Evolutionary conservation across 2,113 vertebrate species (phyloP).

Genomic region (Amblyopsis rosae): DNA sequence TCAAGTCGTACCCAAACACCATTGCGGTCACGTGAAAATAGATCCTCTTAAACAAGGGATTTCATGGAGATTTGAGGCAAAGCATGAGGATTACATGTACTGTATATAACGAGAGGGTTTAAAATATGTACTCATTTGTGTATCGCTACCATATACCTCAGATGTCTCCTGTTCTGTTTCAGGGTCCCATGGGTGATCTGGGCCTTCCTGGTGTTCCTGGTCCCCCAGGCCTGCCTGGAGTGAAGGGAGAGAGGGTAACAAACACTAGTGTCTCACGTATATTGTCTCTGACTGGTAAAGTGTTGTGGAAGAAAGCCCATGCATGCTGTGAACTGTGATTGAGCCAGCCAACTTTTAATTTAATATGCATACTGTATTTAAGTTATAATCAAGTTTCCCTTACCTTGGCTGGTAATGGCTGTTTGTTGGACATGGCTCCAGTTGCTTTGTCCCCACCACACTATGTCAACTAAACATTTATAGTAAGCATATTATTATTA

Average conservation of each 20-base stretch:
- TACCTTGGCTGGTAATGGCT: neutral
- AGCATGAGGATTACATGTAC: no score
- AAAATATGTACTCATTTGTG: neutral
- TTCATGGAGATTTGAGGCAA: no score
- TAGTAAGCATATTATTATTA: neutral
- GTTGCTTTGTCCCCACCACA: no score
- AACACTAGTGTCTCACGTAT: neutral
- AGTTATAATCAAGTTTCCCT: neutral
- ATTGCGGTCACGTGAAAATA: no score
- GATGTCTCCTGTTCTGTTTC: slow-evolving; percentile 34
- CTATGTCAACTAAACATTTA: neutral
- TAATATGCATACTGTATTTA: neutral
- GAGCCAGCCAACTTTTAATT: neutral
- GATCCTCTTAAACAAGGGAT: no score
- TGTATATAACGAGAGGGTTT: no score
- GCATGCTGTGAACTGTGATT: neutral
- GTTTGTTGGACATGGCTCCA: no score
- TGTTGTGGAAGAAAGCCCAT: neutral
- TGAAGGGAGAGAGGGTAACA: slow-evolving; percentile 91
- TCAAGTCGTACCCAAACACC: no score
- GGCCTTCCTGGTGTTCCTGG: slow-evolving; percentile 92
- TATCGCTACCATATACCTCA: neutral
- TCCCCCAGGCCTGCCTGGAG: slow-evolving; percentile 85
- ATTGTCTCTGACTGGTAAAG: neutral
- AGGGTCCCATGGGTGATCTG: slow-evolving; percentile 88